A percentile compares a stretch with the other conserved stretches of the same genome.
Evolutionary conservation across 2,113 vertebrate species (phyloP).

Genomic region (Megaceryle torquata): DNA sequence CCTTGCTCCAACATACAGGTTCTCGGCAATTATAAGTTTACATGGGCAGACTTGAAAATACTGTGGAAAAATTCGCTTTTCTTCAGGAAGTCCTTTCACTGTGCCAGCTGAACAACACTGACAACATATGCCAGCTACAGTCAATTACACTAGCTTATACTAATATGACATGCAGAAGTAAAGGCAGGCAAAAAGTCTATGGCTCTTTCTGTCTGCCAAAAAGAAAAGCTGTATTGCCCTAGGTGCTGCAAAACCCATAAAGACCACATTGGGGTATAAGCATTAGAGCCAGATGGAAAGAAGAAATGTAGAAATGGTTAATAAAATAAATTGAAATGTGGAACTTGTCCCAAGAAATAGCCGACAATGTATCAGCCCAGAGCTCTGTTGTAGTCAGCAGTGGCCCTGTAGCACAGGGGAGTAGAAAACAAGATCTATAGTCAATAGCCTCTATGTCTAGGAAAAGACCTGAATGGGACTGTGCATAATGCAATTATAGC

Average conservation of each 20-base stretch:
- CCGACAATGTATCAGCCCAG: neutral
- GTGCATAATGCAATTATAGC: constrained; percentile 21
- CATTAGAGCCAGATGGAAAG: neutral
- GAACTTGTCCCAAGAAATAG: neutral
- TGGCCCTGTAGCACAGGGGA: neutral
- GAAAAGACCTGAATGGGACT: neutral
- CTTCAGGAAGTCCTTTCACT: constrained; percentile 54
- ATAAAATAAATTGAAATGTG: constrained; percentile 21
- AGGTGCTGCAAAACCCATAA: neutral
- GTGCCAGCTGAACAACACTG: constrained; percentile 45
- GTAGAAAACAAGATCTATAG: neutral
- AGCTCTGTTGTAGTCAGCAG: neutral
- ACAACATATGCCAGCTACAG: constrained; percentile 61
- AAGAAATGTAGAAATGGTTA: constrained; percentile 31
- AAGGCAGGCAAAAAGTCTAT: constrained; percentile 16
- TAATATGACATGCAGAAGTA: constrained; percentile 43
- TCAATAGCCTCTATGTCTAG: neutral
- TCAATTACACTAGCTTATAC: constrained; percentile 59
- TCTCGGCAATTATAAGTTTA: constrained; percentile 66
- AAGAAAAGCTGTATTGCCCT: constrained; percentile 34
- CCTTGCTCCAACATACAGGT: constrained; percentile 46
- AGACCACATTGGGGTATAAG: neutral
- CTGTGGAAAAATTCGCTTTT: constrained; percentile 27
- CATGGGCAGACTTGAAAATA: constrained; percentile 49
- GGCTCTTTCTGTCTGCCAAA: constrained; percentile 14